Evolutionary conservation across 2,113 vertebrate genomes (phyloP), one percentile per base, ranked within the genome.

Genomic region (Eubucco bourcierii): DNA sequence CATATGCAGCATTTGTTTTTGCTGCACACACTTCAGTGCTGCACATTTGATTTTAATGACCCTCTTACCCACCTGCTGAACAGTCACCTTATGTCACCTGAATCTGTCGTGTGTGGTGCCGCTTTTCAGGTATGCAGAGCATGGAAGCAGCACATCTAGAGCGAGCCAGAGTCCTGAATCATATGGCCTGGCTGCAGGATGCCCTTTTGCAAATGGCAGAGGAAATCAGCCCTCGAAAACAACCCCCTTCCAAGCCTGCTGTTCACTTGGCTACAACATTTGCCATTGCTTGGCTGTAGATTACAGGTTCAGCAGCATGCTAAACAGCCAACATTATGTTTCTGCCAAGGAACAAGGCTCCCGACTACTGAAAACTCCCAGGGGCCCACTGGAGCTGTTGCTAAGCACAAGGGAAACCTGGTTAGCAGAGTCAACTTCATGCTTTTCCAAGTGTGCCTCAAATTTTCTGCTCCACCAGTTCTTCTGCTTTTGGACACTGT

Each of bases 321-420:
- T 95, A 94, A 97, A 97, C 92, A 96, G 95, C 95, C 94, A 97
- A 89, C 96, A 94, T 95, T 95, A 74, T 90, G 83, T 96, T 96
- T 95, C 96, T 97, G 97, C 97, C 97, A 96, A 97, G 75, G 92
- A 96, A 96, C 96, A 97, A 97, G 95, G 80, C 95, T 97, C 95
- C 94, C 50, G 80, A 96, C 94, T 93, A 96, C 94, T 93, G 91
- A 92, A 96, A 97, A 96, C 72, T 95, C 96, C 93, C 97, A 95
- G 93, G 94, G 87, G 94, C 87, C 93, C 91, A 92, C 88, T 94
- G 90, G 92, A 85, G 74, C 88, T 95, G 91, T 96, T 96, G 95
- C 94, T 97, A 95, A 92, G 95, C 96, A 88, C 89, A 89, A 96
- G 97, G 95, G 96, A 95, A 96, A 96, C 93, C 87, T 96, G 92